A percentile compares a stretch with the other conserved stretches of the same genome.
Evolutionary conservation across 2,888 invertebrate genomes (phyloP).

Genomic region (Xanthostigma xanthostigma): DNA sequence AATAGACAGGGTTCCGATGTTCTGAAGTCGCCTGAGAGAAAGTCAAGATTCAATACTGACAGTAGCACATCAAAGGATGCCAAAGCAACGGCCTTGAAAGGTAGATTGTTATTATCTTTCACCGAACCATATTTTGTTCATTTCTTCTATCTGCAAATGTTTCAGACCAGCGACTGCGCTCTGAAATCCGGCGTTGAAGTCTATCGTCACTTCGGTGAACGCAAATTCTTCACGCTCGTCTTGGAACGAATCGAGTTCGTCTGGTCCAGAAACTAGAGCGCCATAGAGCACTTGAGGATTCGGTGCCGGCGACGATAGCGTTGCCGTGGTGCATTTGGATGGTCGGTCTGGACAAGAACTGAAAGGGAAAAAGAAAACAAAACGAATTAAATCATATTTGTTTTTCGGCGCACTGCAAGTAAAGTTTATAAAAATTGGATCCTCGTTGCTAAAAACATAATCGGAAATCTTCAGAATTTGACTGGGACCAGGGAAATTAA

Average conservation of each 20-base stretch:
- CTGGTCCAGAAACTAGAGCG: conserved; percentile 40
- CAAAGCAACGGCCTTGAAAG: no score
- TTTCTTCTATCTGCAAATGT: conserved; percentile 13
- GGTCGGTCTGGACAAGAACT: conserved; percentile 37
- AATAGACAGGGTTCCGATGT: no score
- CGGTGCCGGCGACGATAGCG: conserved; percentile 26
- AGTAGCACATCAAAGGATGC: no score
- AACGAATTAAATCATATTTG: conserved; percentile 1
- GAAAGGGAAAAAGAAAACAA: conserved; percentile 10
- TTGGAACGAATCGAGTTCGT: conserved; percentile 33
- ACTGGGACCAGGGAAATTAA: no score
- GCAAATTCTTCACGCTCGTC: conserved; percentile 36
- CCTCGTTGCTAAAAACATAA: neutral
- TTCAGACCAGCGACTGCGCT: conserved; percentile 33
- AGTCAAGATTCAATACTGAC: no score
- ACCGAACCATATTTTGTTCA: no score
- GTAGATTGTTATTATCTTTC: no score
- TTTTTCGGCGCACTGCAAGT: no score
- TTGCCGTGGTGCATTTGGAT: conserved; percentile 32
- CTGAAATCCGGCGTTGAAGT: conserved; percentile 41
- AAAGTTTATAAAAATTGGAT: no score
- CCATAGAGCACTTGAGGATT: conserved; percentile 39
- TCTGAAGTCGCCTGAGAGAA: no score
- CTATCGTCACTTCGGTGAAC: conserved; percentile 38
- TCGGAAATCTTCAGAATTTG: neutral